Conservation (phyloP, 2,888 invertebrate genomes). For the Lasioglossum oenotherae region DNA sequence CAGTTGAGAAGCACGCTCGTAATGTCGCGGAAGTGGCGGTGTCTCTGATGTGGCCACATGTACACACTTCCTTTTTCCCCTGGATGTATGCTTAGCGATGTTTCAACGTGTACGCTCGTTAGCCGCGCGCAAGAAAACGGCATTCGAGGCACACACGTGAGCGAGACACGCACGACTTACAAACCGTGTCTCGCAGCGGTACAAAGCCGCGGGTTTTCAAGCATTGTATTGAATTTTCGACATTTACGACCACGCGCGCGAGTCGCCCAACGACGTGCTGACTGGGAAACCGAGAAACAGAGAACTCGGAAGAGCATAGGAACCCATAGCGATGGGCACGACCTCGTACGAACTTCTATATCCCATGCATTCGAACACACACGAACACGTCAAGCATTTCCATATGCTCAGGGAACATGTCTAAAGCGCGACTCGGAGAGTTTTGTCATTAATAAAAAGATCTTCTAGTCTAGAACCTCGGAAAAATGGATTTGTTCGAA, state of each 20-base stretch:
- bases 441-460: neutral
- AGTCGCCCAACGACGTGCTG: conserved; percentile 28
- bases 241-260: conserved; percentile 47
- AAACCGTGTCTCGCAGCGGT: neutral
- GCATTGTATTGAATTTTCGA: conserved; percentile 52
- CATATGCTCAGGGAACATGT: neutral
- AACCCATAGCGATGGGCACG: conserved; percentile 33
- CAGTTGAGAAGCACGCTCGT: conserved; percentile 24
- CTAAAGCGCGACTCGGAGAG: neutral
- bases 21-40: conserved; percentile 56
- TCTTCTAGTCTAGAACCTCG: neutral
- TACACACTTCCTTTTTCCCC: conserved; percentile 32
- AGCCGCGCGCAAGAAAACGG: conserved; percentile 49
- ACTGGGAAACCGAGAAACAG: conserved; percentile 22
- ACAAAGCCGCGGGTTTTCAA: conserved; percentile 30
- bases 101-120: conserved; percentile 64
- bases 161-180: conserved; percentile 22
- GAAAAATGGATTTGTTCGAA: neutral
- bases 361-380: neutral
- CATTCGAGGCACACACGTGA: conserved; percentile 38
- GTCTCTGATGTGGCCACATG: conserved; percentile 33
- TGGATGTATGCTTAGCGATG: conserved; percentile 37
- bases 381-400: neutral
- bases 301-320: conserved; percentile 8
- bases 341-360: conserved; percentile 5